Percentiles rank a stretch among this genome's conserved stretches.
Evolutionary conservation across 2,113 vertebrate species (phyloP).

Genomic region (Mus pahari): DNA sequence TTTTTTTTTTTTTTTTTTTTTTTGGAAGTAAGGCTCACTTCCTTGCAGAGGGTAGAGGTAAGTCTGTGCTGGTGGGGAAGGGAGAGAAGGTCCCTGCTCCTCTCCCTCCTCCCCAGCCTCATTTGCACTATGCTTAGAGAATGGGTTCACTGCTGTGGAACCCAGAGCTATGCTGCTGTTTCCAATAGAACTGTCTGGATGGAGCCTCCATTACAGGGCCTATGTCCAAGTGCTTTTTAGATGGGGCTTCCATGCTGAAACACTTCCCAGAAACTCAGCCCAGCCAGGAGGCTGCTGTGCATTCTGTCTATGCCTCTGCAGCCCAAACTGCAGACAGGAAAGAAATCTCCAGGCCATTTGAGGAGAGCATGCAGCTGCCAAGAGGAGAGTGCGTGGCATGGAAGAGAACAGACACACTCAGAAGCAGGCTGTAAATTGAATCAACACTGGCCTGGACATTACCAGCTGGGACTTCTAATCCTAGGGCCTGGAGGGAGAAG

Average conservation of each 20-base stretch:
- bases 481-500: neutral
- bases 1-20: neutral
- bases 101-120: neutral
- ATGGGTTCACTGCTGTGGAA: neutral
- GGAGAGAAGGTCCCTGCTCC: accelerated
- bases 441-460: neutral
- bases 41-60: neutral
- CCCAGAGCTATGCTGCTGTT: neutral
- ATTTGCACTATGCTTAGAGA: neutral
- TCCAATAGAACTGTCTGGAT: neutral
- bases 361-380: neutral
- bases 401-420: neutral
- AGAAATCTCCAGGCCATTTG: neutral
- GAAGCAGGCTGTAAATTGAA: neutral
- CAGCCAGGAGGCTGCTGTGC: neutral
- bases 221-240: neutral
- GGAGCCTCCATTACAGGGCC: neutral
- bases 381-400: too few species aligned
- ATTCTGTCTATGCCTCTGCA: neutral
- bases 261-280: too few species aligned
- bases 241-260: neutral
- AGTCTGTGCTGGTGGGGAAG: neutral
- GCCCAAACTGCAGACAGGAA: neutral
- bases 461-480: constrained; percentile 8
- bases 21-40: neutral